phyloP scores from a whole-genome alignment of 2,113 vertebrate species.

The Syrrhaptes paradoxus region DNA sequence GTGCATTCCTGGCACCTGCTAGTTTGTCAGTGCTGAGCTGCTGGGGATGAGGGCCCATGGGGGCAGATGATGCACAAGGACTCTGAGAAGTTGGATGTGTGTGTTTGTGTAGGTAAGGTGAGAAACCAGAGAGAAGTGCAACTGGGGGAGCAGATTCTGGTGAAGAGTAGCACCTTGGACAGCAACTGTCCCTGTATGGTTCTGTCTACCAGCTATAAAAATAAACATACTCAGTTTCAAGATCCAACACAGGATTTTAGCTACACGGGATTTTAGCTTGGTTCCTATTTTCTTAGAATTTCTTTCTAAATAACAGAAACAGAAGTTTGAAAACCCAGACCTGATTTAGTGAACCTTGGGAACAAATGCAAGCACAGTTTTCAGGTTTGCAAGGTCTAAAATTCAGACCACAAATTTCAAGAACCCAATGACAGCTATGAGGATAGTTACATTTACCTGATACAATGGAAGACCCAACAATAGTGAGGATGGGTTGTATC shows the following conservation, averaged over 20 bases:
- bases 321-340: neutral
- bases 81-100: neutral
- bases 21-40: neutral
- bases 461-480: neutral
- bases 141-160: neutral
- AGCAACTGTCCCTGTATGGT: neutral
- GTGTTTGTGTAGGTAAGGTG: neutral
- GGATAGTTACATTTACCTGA: neutral
- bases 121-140: neutral
- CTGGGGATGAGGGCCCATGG: neutral
- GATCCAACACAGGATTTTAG: neutral
- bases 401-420: neutral
- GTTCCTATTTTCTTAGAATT: neutral
- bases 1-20: neutral
- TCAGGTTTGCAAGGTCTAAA: neutral
- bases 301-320: neutral
- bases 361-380: neutral
- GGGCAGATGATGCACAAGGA: neutral
- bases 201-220: neutral
- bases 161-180: neutral
- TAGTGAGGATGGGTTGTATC: neutral
- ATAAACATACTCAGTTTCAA: neutral
- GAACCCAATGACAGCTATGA: neutral
- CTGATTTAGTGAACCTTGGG: neutral
- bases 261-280: neutral